Base-by-base conservation (phyloP, 2,113 vertebrate genomes). In the Suncus etruscus region DNA sequence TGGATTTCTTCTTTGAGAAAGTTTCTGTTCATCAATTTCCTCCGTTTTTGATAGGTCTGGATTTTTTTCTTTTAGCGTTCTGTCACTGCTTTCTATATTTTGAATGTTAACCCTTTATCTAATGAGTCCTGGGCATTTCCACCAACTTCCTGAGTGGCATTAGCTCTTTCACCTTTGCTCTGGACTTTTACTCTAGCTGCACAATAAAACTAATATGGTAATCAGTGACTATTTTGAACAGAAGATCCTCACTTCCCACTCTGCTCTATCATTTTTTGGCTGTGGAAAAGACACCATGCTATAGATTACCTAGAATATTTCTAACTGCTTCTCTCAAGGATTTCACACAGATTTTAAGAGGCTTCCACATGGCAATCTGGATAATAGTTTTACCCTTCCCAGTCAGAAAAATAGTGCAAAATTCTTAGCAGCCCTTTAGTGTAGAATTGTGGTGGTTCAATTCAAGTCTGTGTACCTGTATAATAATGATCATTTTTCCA, bases 361-460 rank as follows among this genome's bases (percentile, higher is more conserved):
- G 32, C n/a, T 79, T 48, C 74, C 51, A 25, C 27, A 79, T 50
- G 11, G 47, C 1, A 10, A 31, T 74, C 8, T 69, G n/a, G 80
- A 74, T 65, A 50, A 86, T 86, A 68, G 11, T 24, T 18, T 27
- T 31, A 15, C 10, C 45, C 15, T 32, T 85, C 69, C 6, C 29
- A 54, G 11, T 72, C 31, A 74, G 27, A 47, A 79, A 90, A 80
- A 25, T 66, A 75, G 32, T 75, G 11, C 66, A 32, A 75, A 61
- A 51, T 92, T 85, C 69, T 82, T 24, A 74, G 74, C 32, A 77
- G 24, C 29, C 25, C 89, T 79, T 83, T 66, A 48, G 24, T 83
- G 16, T 32, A 45, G 48, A 25, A 45, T 77, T 85, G 78, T 27
- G 25, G 54, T 79, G 48, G 11, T 68, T 12, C 16, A 25, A 47